Evolutionary conservation across 2,797 vertebrate genomes (phyloP), one percentile per base, ranked within the genome.

Genomic region (Champsocephalus esox): DNA sequence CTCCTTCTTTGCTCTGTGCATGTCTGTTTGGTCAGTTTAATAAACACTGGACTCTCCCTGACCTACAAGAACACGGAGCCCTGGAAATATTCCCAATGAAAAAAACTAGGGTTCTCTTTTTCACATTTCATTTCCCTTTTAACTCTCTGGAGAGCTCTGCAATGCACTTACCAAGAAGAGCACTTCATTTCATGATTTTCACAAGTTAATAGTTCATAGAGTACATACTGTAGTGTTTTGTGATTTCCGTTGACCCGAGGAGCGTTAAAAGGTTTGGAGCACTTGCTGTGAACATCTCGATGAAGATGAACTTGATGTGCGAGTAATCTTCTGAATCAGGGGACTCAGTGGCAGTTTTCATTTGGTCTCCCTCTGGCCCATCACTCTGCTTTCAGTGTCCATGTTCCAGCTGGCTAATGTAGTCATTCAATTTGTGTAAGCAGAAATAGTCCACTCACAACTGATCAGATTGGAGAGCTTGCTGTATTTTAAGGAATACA

Each of bases 11-110:
- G 73, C 86, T 83, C 78, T 60, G 64, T 86, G 80, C 66, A 32
- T 78, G 76, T 89, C 81, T 92, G 81, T 92, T 92, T 92, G 77
- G 83, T 72, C 85, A 90, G 84, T 88, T 88, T 83, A 92, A 88
- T 92, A 88, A 83, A 82, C 70, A 60, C 45, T 63, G 59, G 70
- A 66, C 80, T 84, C 45, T 71, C 38, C 41, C 21, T 81, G 85
- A 90, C 79, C 86, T 71, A 66, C 76, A 74, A 34, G 68, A 81
- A 77, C 65, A 66, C 1, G 4, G 51, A 70, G 55, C 60, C 6
- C 66, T 58, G 57, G 73, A 77, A 72, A 72, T 71, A 84, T 78
- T 81, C 57, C 71, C 82, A 74, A 5, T n/a, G n/a, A n/a, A n/a
- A 86, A 86, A 87, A 82, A 70, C 28, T 10, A 38, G 12, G 3